These are phyloP conservation scores for Cactoblastis cactorum DNA, from an alignment of 2,888 invertebrate species.

Conservation along the genomic window DNA sequence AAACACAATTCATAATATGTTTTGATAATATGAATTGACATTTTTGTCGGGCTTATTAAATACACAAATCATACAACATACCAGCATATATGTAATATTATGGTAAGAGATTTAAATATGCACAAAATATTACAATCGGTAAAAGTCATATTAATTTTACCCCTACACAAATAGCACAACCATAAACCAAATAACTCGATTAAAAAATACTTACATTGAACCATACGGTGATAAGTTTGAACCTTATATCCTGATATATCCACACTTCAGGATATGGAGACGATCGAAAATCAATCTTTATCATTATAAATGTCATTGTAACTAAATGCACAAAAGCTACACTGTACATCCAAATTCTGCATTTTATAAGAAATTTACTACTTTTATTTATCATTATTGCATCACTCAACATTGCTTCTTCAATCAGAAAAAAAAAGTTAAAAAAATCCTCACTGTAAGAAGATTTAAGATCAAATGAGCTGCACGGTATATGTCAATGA, in stretches of 20 bases:
- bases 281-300: constrained; percentile 50
- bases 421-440: not conserved
- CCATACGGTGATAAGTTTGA: constrained; percentile 64
- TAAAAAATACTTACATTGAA: constrained; percentile 58
- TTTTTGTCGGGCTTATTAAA: too few species aligned
- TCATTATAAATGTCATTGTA: constrained; percentile 34
- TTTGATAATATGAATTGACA: too few species aligned
- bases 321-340: constrained; percentile 39
- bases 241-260: constrained; percentile 46
- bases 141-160: too few species aligned
- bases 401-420: too few species aligned
- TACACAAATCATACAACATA: too few species aligned
- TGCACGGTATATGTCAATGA: not conserved
- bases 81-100: too few species aligned
- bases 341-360: constrained; percentile 46
- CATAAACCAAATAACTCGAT: not conserved
- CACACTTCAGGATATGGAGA: constrained; percentile 45
- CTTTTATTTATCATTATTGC: constrained; percentile 20
- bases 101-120: too few species aligned
- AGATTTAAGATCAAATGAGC: not conserved
- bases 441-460: not conserved
- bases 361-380: constrained; percentile 41
- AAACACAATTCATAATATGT: too few species aligned
- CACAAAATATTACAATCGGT: too few species aligned
- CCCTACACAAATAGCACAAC: too few species aligned